Conservation (phyloP, 2,888 invertebrate species). For the Lordiphosa andalusiaca region DNA sequence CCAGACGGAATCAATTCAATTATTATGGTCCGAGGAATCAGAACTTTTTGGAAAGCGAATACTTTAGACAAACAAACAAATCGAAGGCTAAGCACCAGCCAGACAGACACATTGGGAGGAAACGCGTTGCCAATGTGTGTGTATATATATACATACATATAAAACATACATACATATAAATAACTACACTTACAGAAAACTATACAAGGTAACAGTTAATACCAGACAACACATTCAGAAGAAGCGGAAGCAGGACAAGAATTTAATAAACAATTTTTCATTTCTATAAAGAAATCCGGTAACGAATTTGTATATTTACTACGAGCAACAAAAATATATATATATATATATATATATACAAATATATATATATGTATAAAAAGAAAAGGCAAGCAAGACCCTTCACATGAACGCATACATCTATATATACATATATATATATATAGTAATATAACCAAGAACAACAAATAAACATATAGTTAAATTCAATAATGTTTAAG, state of each 20-base stretch:
- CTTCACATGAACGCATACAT: slow-evolving; percentile 26
- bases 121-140: slow-evolving; percentile 59
- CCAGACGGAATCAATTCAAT: slow-evolving; percentile 53
- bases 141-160: slow-evolving; percentile 36
- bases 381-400: slow-evolving; percentile 10
- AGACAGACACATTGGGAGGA: slow-evolving; percentile 41
- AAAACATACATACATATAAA: slow-evolving; percentile 52
- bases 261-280: slow-evolving; percentile 67
- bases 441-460: slow-evolving; percentile 70
- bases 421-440: slow-evolving; percentile 42
- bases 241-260: slow-evolving; percentile 50
- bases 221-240: slow-evolving; percentile 10
- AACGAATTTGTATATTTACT: slow-evolving; percentile 73
- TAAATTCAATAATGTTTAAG: slow-evolving; percentile 70
- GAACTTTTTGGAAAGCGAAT: slow-evolving; percentile 9
- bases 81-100: slow-evolving; percentile 24
- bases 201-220: slow-evolving; percentile 61
- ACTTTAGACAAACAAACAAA: slow-evolving; percentile 30
- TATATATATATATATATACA: slow-evolving; percentile 17
- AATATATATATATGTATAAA: slow-evolving; percentile 24
- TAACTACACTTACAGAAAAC: slow-evolving; percentile 74
- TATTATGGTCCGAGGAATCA: too few relatives aligned
- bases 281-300: slow-evolving; percentile 72
- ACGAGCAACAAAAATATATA: slow-evolving; percentile 33
- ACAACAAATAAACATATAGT: slow-evolving; percentile 74